A percentile compares a stretch with the other conserved stretches of the same genome.
Conservation (phyloP, 2,113 vertebrate species). For the Eretmochelys imbricata region DNA sequence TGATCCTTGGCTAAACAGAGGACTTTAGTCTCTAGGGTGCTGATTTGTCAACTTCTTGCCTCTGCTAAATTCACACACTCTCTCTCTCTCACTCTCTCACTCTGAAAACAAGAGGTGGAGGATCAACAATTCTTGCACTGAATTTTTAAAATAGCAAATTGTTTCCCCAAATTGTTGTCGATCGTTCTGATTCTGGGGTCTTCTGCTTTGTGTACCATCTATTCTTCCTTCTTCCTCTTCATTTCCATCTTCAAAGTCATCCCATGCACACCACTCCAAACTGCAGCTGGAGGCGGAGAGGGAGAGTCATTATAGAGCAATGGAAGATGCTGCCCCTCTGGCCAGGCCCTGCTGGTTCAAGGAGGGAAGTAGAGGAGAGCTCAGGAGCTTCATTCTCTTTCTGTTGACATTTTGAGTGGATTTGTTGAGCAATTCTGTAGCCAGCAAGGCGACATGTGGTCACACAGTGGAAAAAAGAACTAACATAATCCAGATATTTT, state of each 20-base stretch:
- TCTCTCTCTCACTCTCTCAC: too few relatives aligned
- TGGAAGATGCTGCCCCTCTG: not conserved
- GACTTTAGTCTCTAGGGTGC: not conserved
- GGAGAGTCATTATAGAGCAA: not conserved
- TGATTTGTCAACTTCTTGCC: not conserved
- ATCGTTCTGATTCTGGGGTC: not conserved
- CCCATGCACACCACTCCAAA: not conserved
- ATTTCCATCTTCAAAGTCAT: not conserved
- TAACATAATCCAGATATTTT: conserved; percentile 66
- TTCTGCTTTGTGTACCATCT: not conserved
- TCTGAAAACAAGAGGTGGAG: not conserved
- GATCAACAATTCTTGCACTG: not conserved
- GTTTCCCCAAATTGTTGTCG: not conserved
- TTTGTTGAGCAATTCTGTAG: conserved; percentile 26
- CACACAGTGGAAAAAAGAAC: conserved; percentile 53
- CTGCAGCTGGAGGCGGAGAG: not conserved
- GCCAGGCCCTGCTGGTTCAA: not conserved
- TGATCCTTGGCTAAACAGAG: not conserved
- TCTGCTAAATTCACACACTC: not conserved
- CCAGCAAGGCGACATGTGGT: conserved; percentile 38
- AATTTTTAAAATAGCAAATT: not conserved
- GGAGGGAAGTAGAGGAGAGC: not conserved
- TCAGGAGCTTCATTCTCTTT: conserved; percentile 24
- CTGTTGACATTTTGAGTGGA: not conserved
- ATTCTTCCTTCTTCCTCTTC: not conserved